Percentiles rank a stretch among this genome's conserved stretches.
Conservation (phyloP, 2,888 invertebrate species). For the Stratiomys singularior region DNA sequence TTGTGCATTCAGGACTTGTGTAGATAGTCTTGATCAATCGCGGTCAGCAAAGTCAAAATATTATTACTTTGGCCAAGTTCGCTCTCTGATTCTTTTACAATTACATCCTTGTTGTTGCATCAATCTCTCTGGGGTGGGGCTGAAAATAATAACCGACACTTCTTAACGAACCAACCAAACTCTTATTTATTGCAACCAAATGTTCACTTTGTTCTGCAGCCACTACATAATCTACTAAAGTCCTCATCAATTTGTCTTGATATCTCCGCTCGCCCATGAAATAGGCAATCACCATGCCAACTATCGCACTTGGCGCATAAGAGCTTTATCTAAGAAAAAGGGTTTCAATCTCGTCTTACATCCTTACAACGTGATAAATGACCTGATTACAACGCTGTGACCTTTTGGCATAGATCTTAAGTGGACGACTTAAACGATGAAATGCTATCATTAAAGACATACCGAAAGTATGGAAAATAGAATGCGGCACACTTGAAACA, state of each 20-base stretch:
- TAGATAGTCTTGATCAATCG: too few species aligned
- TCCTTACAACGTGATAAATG: conserved; percentile 43
- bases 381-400: conserved; percentile 38
- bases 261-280: background rate
- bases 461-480: background rate
- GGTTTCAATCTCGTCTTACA: conserved; percentile 27
- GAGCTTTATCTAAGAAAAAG: conserved; percentile 33
- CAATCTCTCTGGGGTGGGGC: too few species aligned
- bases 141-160: too few species aligned
- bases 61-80: too few species aligned
- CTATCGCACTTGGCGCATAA: background rate
- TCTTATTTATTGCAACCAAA: too few species aligned
- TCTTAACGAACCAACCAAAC: too few species aligned
- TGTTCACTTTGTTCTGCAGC: too few species aligned
- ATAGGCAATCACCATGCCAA: background rate
- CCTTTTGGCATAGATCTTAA: conserved; percentile 39
- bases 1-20: too few species aligned
- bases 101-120: too few species aligned
- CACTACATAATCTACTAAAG: too few species aligned
- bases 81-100: too few species aligned
- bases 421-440: conserved; percentile 29
- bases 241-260: background rate
- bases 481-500: conserved; percentile 29
- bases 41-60: too few species aligned
- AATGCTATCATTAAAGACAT: background rate